Evolutionary conservation across 2,888 invertebrate genomes (phyloP).

Genomic region (Thera obeliscata): DNA sequence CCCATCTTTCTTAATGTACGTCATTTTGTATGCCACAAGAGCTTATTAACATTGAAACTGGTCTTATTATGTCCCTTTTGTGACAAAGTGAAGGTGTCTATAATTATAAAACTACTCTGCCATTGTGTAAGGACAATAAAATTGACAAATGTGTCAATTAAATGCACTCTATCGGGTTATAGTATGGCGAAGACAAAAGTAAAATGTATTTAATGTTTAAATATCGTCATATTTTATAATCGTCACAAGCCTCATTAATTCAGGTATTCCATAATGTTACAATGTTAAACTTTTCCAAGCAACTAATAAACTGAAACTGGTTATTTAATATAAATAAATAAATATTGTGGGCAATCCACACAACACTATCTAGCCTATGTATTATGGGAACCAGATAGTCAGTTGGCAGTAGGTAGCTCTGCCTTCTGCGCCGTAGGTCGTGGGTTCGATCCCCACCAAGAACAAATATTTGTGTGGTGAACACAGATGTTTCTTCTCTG

Average conservation of each 20-base stretch:
- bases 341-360: too few relatives aligned
- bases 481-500: too few relatives aligned
- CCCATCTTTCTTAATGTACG: constrained; percentile 62
- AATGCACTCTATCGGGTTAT: constrained; percentile 33
- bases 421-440: too few relatives aligned
- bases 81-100: constrained; percentile 53
- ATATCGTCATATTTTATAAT: background rate
- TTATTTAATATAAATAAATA: too few relatives aligned
- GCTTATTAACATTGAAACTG: constrained; percentile 62
- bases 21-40: constrained; percentile 61
- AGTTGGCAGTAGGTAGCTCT: too few relatives aligned
- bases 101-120: constrained; percentile 45
- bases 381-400: too few relatives aligned
- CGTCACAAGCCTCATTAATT: constrained; percentile 3
- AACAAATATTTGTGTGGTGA: too few relatives aligned
- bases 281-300: background rate
- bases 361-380: too few relatives aligned
- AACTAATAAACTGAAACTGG: too few relatives aligned
- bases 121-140: constrained; percentile 41
- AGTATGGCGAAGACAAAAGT: background rate
- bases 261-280: constrained; percentile 1
- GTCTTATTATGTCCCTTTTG: constrained; percentile 51
- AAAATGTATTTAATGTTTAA: background rate
- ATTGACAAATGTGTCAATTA: constrained; percentile 52
- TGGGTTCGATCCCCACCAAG: too few relatives aligned